Conservation (phyloP, 1,140 invertebrate genomes). For the Drosophila bipectinata region DNA sequence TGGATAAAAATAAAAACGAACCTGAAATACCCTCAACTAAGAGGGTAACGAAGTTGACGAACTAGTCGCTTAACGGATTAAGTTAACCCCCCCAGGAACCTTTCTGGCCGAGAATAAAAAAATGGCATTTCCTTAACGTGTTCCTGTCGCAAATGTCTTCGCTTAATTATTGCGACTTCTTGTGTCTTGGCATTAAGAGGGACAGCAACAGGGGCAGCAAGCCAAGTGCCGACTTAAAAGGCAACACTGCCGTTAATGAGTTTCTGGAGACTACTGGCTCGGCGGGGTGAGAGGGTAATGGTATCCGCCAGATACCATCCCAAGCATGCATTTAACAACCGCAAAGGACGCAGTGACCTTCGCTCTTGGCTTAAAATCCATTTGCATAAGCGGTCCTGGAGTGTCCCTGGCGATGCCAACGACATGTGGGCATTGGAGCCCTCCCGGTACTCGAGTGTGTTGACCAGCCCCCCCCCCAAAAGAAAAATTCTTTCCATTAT, state of each 20-base stretch:
- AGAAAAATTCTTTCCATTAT: not conserved
- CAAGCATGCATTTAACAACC: conserved; percentile 63
- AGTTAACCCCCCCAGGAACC: conserved; percentile 7
- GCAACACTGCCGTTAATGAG: conserved; percentile 70
- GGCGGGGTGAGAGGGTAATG: not conserved
- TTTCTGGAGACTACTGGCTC: conserved; percentile 47
- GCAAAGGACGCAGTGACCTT: conserved; percentile 67
- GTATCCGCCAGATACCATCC: conserved; percentile 20
- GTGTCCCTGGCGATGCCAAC: conserved; percentile 16
- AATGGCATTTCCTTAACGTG: conserved; percentile 7
- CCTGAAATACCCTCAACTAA: conserved; percentile 14
- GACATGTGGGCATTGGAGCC: conserved; percentile 35
- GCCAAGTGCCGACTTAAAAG: conserved; percentile 54
- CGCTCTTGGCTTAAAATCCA: conserved; percentile 74
- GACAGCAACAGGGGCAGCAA: not conserved
- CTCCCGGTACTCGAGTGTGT: not conserved
- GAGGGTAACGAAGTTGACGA: not conserved
- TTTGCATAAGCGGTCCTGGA: conserved; percentile 67
- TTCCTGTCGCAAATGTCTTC: conserved; percentile 34
- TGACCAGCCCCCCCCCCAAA: conserved; percentile 16
- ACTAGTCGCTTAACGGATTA: conserved; percentile 27
- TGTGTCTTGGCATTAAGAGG: conserved; percentile 1
- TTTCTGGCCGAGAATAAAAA: conserved; percentile 9
- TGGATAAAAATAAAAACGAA: conserved; percentile 19
- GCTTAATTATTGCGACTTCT: conserved; percentile 39